Evolutionary conservation across 37 sponge, comb jelly and placozoan genomes (phyloP).

Genomic region (Mnemiopsis leidyi): DNA sequence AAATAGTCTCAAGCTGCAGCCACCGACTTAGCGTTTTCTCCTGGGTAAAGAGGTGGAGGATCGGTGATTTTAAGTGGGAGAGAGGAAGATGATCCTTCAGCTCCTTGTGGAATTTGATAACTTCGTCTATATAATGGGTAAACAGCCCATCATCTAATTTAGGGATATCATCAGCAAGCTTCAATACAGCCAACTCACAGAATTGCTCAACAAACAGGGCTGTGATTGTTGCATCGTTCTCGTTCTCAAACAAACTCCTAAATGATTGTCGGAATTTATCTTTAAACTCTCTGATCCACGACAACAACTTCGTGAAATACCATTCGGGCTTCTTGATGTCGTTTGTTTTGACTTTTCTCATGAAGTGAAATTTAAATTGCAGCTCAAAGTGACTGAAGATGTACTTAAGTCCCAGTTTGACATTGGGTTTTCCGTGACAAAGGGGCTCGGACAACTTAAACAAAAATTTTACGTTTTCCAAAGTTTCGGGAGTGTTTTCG

Average conservation of each 20-base stretch:
- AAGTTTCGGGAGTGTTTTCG: background rate
- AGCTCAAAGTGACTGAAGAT: conserved; percentile 33
- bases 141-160: conserved; percentile 11
- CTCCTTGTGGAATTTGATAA: conserved; percentile 48
- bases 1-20: conserved; percentile 54
- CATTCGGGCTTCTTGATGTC: conserved; percentile 55
- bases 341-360: conserved; percentile 50
- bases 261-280: background rate
- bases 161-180: conserved; percentile 14
- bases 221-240: background rate
- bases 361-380: conserved; percentile 57
- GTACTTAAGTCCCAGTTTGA: conserved; percentile 16
- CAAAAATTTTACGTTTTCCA: conserved; percentile 27
- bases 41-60: background rate
- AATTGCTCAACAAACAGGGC: background rate
- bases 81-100: background rate
- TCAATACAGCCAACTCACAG: conserved; percentile 22
- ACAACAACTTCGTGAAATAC: conserved; percentile 45
- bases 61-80: background rate
- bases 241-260: background rate
- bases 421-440: conserved; percentile 46
- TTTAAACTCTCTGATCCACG: background rate
- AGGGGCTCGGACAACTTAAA: conserved; percentile 39
- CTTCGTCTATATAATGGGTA: conserved; percentile 57
- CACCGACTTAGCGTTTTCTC: conserved; percentile 17